phyloP scores from a whole-genome alignment of 2,888 invertebrate species.

The Resseliella maxima region DNA sequence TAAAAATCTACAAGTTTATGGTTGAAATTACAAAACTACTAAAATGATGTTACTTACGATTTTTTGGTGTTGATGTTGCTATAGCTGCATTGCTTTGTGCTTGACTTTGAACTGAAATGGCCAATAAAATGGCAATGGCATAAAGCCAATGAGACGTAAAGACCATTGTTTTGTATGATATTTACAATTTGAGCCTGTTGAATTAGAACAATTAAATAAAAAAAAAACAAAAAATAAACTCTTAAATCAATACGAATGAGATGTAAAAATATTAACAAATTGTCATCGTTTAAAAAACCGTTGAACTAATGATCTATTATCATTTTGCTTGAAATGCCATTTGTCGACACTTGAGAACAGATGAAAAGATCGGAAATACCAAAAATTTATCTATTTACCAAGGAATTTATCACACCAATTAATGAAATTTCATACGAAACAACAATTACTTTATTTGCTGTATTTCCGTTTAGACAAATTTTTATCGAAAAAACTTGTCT shows the following conservation, averaged over 20 bases:
- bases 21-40: neutral
- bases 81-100: conserved; percentile 5
- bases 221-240: no score
- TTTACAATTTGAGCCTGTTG: neutral
- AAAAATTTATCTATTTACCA: neutral
- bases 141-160: neutral
- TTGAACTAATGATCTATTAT: no score
- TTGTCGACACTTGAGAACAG: no score
- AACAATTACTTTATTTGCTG: neutral
- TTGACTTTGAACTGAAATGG: conserved; percentile 47
- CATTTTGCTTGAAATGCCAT: no score
- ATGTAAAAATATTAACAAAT: neutral
- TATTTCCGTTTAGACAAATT: neutral
- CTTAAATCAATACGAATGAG: neutral
- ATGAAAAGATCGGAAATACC: no score
- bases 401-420: neutral
- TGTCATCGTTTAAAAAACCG: no score
- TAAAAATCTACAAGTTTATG: no score
- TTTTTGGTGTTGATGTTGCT: neutral
- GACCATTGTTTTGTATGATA: neutral
- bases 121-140: conserved; percentile 22
- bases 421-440: neutral
- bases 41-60: conserved; percentile 1
- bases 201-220: neutral
- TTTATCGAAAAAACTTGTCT: conserved; percentile 38